Evolutionary conservation across 2,888 invertebrate species (phyloP).

Genomic region (Emmelina monodactyla): DNA sequence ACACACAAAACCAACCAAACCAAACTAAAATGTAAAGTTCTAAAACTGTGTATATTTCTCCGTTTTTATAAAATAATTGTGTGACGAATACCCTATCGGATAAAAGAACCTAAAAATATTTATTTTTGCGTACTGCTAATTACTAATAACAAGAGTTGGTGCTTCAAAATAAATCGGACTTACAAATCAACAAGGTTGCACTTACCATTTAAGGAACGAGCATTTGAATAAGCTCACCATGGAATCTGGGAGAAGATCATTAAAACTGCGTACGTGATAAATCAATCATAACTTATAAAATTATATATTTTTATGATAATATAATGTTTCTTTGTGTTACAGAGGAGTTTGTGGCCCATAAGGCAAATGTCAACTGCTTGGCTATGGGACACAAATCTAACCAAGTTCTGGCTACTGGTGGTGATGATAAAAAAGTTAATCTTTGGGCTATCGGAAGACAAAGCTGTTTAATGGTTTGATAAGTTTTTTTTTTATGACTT

Average conservation of each 20-base stretch:
- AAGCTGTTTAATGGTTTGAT: constrained; percentile 90
- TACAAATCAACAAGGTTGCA: constrained; percentile 19
- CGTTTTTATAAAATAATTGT: too few species aligned
- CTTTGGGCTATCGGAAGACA: constrained; percentile 96
- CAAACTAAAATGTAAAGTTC: too few species aligned
- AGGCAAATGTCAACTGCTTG: constrained; percentile 86
- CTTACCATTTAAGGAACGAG: constrained; percentile 16
- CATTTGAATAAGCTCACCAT: constrained; percentile 25
- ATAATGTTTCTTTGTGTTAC: constrained; percentile 17
- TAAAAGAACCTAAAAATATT: too few species aligned
- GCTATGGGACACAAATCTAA: constrained; percentile 91
- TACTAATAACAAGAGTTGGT: too few species aligned
- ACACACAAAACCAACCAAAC: too few species aligned
- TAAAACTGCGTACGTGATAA: constrained; percentile 79
- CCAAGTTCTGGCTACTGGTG: constrained; percentile 91
- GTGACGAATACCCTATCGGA: too few species aligned
- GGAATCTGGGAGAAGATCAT: constrained; percentile 74
- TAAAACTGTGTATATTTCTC: too few species aligned
- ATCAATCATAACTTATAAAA: not conserved
- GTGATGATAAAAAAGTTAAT: constrained; percentile 97
- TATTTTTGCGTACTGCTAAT: too few species aligned
- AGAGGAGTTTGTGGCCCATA: constrained; percentile 90
- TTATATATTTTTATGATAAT: not conserved
- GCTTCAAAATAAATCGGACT: too few species aligned
- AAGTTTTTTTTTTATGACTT: not conserved